A percentile compares a stretch with the other conserved stretches of the same genome.
These are phyloP conservation scores for Gortyna flavago DNA, from an alignment of 2,888 invertebrate genomes.

Conservation along the genomic window DNA sequence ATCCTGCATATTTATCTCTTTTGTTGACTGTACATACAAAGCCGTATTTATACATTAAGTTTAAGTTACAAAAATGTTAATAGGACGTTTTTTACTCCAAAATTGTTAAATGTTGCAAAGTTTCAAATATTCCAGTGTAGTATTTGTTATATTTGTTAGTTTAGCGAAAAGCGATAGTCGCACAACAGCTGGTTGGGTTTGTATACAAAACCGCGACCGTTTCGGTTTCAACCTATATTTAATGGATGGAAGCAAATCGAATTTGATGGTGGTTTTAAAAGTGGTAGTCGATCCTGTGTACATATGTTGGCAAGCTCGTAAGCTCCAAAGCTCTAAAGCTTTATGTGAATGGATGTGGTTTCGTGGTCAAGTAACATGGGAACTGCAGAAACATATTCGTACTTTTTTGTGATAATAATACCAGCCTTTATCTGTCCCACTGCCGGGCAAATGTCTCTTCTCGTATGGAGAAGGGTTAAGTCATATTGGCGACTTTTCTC, in stretches of 20 bases:
- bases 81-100: background rate
- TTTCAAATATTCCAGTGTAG: background rate
- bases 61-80: background rate
- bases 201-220: constrained; percentile 40
- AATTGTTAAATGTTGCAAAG: background rate
- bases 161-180: constrained; percentile 17
- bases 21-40: no score
- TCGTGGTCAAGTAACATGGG: background rate
- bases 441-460: background rate
- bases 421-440: no score
- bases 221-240: constrained; percentile 47
- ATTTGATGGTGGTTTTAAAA: constrained; percentile 51
- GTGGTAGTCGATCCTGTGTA: constrained; percentile 28
- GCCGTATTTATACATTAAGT: no score
- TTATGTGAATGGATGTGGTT: constrained; percentile 13
- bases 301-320: constrained; percentile 17
- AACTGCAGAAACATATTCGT: background rate
- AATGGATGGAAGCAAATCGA: constrained; percentile 51
- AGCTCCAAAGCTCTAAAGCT: constrained; percentile 23
- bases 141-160: constrained; percentile 25
- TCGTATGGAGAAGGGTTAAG: background rate
- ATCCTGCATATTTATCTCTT: no score
- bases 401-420: background rate
- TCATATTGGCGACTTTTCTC: background rate
- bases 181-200: constrained; percentile 39